Percentiles rank a stretch among this genome's conserved stretches.
These are phyloP conservation scores for Mercenaria mercenaria DNA, from an alignment of 1,140 invertebrate species.

Conservation along the genomic window DNA sequence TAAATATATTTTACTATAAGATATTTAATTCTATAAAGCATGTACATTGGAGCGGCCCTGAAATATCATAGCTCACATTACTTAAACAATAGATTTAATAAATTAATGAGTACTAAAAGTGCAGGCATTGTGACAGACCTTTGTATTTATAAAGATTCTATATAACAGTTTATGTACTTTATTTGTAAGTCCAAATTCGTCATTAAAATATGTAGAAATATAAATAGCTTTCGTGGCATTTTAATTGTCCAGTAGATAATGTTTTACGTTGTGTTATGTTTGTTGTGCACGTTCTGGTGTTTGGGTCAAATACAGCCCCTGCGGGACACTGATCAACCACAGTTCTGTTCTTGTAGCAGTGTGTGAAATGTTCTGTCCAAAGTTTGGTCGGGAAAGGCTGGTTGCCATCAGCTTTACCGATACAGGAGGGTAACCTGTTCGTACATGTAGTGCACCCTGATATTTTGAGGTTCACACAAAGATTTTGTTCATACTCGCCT, in stretches of 20 bases:
- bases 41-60: too few relatives aligned
- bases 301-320: constrained; percentile 69
- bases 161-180: too few relatives aligned
- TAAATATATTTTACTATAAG: not conserved
- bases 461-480: constrained; percentile 34
- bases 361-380: constrained; percentile 33
- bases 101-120: too few relatives aligned
- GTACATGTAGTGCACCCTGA: constrained; percentile 39
- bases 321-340: constrained; percentile 38
- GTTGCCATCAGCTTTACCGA: constrained; percentile 60
- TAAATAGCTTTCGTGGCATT: too few relatives aligned
- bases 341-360: constrained; percentile 55
- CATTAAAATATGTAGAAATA: too few relatives aligned
- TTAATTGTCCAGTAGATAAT: too few relatives aligned
- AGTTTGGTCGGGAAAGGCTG: constrained; percentile 35
- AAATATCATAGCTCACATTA: too few relatives aligned
- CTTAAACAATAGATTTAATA: too few relatives aligned
- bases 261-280: constrained; percentile 48
- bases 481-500: constrained; percentile 69
- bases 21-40: too few relatives aligned
- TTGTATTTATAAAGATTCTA: too few relatives aligned
- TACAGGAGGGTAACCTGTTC: constrained; percentile 64
- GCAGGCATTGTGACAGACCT: too few relatives aligned
- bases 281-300: constrained; percentile 45
- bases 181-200: too few relatives aligned